phyloP scores from a whole-genome alignment of 2,888 invertebrate genomes.

The Volucella bombylans region DNA sequence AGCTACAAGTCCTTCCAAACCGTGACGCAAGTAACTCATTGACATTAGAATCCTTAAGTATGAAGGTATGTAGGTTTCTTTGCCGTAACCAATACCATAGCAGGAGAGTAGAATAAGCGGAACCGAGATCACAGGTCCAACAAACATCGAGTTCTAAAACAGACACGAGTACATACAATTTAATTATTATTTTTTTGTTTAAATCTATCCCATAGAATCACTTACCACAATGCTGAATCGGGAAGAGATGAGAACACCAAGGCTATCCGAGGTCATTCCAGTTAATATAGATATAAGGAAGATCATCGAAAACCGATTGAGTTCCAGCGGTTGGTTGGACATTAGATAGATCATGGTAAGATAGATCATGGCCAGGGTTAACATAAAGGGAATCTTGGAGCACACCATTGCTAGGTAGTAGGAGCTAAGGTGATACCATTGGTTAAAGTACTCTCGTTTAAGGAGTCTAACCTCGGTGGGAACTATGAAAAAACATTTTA shows the following conservation, averaged over 20 bases:
- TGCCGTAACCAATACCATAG: conserved; percentile 92
- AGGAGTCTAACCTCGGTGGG: conserved; percentile 90
- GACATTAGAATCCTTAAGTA: conserved; percentile 91
- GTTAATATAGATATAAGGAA: conserved; percentile 88
- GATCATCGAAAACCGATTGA: conserved; percentile 87
- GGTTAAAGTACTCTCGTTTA: conserved; percentile 91
- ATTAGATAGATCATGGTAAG: conserved; percentile 88
- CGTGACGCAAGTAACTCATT: conserved; percentile 91
- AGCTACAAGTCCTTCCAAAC: conserved; percentile 90
- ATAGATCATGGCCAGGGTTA: conserved; percentile 87
- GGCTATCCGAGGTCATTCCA: conserved; percentile 89
- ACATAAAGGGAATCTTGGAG: conserved; percentile 88
- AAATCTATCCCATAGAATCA: conserved; percentile 74
- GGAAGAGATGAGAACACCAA: conserved; percentile 89
- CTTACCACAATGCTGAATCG: conserved; percentile 90
- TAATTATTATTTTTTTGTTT: not conserved
- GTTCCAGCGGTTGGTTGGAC: conserved; percentile 90
- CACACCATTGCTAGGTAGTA: conserved; percentile 90
- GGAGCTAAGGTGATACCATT: conserved; percentile 91
- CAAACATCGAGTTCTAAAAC: conserved; percentile 92
- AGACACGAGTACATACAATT: not conserved
- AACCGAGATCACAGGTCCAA: conserved; percentile 93
- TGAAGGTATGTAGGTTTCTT: conserved; percentile 86
- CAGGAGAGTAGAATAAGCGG: conserved; percentile 94
- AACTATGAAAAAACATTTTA: conserved; percentile 84